phyloP scores from a whole-genome alignment of 2,113 vertebrate species.

The Hucho hucho region DNA sequence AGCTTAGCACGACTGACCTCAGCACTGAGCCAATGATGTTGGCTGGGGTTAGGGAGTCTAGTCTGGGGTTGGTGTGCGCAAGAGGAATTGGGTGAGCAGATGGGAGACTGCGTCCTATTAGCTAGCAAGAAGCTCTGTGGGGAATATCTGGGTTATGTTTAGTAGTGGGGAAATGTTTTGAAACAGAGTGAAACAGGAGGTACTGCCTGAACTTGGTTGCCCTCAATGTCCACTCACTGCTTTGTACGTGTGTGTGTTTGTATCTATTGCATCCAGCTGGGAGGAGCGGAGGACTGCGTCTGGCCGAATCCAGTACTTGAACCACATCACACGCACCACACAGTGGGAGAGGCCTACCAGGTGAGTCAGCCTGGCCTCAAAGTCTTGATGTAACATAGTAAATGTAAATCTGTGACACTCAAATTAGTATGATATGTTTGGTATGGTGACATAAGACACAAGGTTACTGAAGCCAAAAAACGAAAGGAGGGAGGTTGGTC shows the following conservation, averaged over 20 bases:
- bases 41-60: background rate
- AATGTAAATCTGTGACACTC: too few relatives aligned
- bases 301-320: constrained; percentile 96
- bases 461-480: too few relatives aligned
- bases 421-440: too few relatives aligned
- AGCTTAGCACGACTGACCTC: background rate
- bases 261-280: constrained; percentile 79
- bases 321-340: constrained; percentile 96
- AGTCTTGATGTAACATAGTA: too few relatives aligned
- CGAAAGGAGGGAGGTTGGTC: too few relatives aligned
- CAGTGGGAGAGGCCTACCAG: constrained; percentile 98
- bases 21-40: background rate
- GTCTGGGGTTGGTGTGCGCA: constrained; percentile 1
- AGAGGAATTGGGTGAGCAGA: background rate
- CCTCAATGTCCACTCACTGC: too few relatives aligned
- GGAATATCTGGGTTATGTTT: too few relatives aligned
- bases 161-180: too few relatives aligned
- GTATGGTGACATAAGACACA: too few relatives aligned
- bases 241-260: too few relatives aligned
- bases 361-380: constrained; percentile 66
- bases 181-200: background rate
- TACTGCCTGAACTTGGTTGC: background rate
- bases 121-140: too few relatives aligned
- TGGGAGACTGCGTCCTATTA: background rate
- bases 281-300: constrained; percentile 96